Evolutionary conservation across 2,797 vertebrate genomes (phyloP), one percentile per base, ranked within the genome.

Genomic region (Sebastes diaconus): DNA sequence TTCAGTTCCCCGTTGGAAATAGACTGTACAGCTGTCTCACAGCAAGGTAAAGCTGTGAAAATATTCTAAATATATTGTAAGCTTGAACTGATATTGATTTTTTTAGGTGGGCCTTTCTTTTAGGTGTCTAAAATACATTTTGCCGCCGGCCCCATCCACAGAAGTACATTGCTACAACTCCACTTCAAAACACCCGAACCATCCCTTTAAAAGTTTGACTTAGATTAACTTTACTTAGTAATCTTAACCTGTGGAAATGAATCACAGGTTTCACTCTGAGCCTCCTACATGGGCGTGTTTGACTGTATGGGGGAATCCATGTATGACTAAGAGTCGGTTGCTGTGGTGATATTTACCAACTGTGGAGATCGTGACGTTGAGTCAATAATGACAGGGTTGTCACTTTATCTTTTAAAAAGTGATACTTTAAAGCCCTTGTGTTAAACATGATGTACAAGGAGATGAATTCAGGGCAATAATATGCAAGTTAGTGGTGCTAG

Each of bases 311-410:
- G 29, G 29, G 42, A 76, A 52, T 16, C 20, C 22, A 13, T 20
- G 3, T 39, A 10, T 85, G 83, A 76, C 34, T 82, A 16, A 20
- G 4, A 3, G 10, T 9, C 7, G 1, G 90, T 88, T 84, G 24
- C 77, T 24, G 27, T 73, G 81, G 65, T 4, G 75, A 84, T 67
- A 5, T 24, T 39, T 73, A 24, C n/a, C 20, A n/a, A 68, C 60
- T 8, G 59, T 61, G 24, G 22, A 71, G 39, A 20, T 4, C 1
- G 9, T 50, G 46, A 16, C 3, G 5, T 24, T 61, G 29, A 86
- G 54, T 85, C 57, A 73, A 10, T 8, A 20, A 8, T 9, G 30
- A 29, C 5, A 16, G 25, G 11, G 10, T 0, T 29, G 4, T 13
- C 3, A 34, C 16, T 55, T 34, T 8, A 1, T 42, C 2, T 58